Percentiles rank a stretch among this genome's conserved stretches.
These are phyloP conservation scores for Irena cyanogastra DNA, from an alignment of 2,113 vertebrate genomes.

Conservation along the genomic window DNA sequence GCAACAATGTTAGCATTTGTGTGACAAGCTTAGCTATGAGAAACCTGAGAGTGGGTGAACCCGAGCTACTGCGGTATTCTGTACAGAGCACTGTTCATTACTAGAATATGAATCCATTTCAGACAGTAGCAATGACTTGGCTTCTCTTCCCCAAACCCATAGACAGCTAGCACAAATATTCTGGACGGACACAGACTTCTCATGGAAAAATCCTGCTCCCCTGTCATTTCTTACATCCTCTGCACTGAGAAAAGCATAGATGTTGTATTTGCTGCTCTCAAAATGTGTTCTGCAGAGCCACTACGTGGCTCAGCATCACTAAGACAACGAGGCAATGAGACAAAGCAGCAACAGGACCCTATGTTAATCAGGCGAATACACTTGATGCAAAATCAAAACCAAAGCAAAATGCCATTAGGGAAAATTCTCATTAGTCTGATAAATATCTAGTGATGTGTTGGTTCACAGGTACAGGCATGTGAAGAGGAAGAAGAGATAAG, in stretches of 20 bases:
- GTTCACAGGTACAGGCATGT: not conserved
- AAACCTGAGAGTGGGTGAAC: not conserved
- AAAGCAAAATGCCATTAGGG: not conserved
- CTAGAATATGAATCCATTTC: not conserved
- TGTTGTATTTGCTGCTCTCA: not conserved
- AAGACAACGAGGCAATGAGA: not conserved
- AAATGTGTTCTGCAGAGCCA: not conserved
- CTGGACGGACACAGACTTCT: not conserved
- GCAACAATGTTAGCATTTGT: not conserved
- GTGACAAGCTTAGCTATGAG: not conserved
- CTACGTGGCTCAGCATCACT: not conserved
- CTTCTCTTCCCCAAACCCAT: not conserved
- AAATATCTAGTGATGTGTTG: not conserved
- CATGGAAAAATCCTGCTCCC: not conserved
- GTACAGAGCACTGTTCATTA: not conserved
- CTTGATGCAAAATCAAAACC: not conserved
- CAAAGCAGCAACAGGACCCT: not conserved
- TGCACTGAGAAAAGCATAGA: not conserved
- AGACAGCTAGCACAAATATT: not conserved
- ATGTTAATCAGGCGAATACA: not conserved
- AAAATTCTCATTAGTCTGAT: not conserved
- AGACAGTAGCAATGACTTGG: not conserved
- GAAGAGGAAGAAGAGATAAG: not conserved
- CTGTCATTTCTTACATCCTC: not conserved
- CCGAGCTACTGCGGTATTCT: not conserved